Base-by-base conservation (phyloP, 1,140 invertebrate genomes). In the Drosophila willistoni region DNA sequence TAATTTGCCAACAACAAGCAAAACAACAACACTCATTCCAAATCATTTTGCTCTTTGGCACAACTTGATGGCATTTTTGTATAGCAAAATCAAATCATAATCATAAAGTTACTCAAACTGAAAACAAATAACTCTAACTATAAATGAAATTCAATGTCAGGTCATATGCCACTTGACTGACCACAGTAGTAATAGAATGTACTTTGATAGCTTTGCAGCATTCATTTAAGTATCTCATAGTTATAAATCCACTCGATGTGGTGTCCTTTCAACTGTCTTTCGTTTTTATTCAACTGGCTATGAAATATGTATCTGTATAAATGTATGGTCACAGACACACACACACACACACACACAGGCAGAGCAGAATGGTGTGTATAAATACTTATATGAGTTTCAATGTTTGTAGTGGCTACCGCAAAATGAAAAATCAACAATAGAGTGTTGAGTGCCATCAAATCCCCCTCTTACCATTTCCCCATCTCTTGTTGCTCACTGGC, bases 221-320 rank as follows among this genome's bases (percentile, higher is more conserved):
- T 47, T 51, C 10, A 51, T 22, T 51, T 51, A 51, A 51, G 44
- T 51, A 47, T 36, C 14, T 64, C 51, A 70, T 64, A 56, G 44
- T 51, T 51, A 51, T 51, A 51, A 51, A 51, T 51, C 44, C 44
- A 51, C 44, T 51, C 44, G 19, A 22, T 51, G 44, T 22, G 9
- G 17, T 51, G 44, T 51, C 44, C 44, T 51, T 51, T 51, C 19
- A 51, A 51, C 44, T 51, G 44, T 51, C 44, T 51, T 51, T 51
- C 44, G 17, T 51, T 51, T 51, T 19, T 51, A 51, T 51, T 22
- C 44, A 47, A 47, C 44, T 51, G 44, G 17, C 44, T 51, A 51
- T 51, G 17, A 51, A 51, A 51, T 51, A 51, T 51, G 44, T 51
- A 51, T 22, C 17, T 51, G 19, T 47, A 19, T 17, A 47, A 25